These are phyloP conservation scores for Triplophysa dalaica DNA, from an alignment of 2,113 vertebrate genomes.

Conservation along the genomic window DNA sequence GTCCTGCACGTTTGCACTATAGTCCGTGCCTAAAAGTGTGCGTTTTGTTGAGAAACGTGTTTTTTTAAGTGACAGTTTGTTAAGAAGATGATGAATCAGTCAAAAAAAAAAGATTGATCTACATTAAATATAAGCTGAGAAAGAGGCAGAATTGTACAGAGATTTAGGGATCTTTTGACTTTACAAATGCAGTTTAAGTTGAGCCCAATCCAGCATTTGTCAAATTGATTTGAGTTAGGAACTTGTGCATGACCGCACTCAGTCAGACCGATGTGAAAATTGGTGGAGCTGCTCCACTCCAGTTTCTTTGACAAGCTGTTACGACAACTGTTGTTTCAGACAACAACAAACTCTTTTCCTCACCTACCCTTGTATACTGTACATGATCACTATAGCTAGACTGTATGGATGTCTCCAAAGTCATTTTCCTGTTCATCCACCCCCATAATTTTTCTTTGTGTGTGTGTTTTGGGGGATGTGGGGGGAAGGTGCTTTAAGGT, in stretches of 20 bases:
- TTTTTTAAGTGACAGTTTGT: no score
- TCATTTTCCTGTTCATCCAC: constrained; percentile 42
- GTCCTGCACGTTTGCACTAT: no score
- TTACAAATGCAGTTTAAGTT: background rate
- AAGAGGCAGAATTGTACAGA: no score
- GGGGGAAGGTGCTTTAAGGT: constrained; percentile 53
- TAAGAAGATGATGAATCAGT: no score
- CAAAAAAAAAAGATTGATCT: no score
- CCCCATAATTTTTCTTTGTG: constrained; percentile 37
- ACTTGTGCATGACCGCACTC: constrained; percentile 10
- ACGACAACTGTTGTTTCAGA: constrained; percentile 38
- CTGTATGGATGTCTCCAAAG: constrained; percentile 34
- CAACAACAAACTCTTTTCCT: constrained; percentile 41
- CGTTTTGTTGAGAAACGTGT: no score
- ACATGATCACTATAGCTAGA: constrained; percentile 33
- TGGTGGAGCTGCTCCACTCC: background rate
- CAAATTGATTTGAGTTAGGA: background rate
- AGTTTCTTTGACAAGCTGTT: constrained; percentile 4
- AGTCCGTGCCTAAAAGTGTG: no score
- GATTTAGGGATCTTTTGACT: no score
- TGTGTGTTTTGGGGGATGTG: constrained; percentile 34
- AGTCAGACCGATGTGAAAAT: constrained; percentile 29
- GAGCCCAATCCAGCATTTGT: constrained; percentile 37
- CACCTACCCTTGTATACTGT: constrained; percentile 18
- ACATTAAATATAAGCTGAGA: no score